A percentile compares a stretch with the other conserved stretches of the same genome.
Evolutionary conservation across 2,888 invertebrate genomes (phyloP).

Genomic region (Aethes cnicana): DNA sequence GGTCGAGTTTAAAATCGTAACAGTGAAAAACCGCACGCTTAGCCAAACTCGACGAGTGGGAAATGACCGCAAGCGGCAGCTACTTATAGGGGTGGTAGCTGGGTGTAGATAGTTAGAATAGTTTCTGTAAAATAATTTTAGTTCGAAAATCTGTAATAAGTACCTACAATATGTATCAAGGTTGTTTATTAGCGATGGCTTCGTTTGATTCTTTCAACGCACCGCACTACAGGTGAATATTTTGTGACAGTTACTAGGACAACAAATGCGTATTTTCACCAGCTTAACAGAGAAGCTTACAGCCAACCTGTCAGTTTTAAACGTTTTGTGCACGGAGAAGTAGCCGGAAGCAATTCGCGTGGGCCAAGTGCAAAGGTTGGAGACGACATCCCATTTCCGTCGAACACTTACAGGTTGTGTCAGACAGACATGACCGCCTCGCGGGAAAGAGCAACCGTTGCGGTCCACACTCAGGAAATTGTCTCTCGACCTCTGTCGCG

Average conservation of each 20-base stretch:
- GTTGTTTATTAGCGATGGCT: no score
- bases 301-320: constrained; percentile 10
- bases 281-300: background rate
- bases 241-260: no score
- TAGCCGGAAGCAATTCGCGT: constrained; percentile 67
- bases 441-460: constrained; percentile 71
- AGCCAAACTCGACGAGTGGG: constrained; percentile 20
- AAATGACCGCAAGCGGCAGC: constrained; percentile 14
- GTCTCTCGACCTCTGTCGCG: constrained; percentile 74
- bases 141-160: background rate
- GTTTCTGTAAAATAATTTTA: no score
- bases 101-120: background rate
- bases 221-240: no score
- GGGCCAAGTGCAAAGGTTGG: constrained; percentile 57
- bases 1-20: constrained; percentile 21
- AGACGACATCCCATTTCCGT: constrained; percentile 75
- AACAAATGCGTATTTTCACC: background rate
- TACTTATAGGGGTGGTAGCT: constrained; percentile 14
- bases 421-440: constrained; percentile 61
- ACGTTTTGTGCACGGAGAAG: constrained; percentile 18
- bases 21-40: constrained; percentile 16
- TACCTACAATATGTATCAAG: background rate
- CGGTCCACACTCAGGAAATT: constrained; percentile 68
- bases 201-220: no score
- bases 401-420: constrained; percentile 63